Evolutionary conservation across 2,113 vertebrate species (phyloP), one percentile per base, ranked within the genome.

Genomic region (Pandion haliaetus): DNA sequence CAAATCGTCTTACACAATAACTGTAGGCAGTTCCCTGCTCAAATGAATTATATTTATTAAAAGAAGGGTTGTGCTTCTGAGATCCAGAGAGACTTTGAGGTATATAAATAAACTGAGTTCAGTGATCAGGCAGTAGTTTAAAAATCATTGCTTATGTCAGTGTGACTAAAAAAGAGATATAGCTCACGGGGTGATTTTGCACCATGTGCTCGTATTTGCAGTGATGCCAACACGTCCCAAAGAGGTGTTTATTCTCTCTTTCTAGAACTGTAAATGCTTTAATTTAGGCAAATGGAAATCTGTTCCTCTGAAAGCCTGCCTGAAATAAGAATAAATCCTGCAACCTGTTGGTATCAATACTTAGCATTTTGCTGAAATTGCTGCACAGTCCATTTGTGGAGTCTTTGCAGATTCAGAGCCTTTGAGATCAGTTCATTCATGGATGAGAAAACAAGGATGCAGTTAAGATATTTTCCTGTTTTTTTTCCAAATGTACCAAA

Each of bases 101-200:
- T 63, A n/a, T 42, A 79, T 23, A 95, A 86, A 63, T 83, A 47
- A 80, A 80, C 21, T 50, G 31, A 31, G 23, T 80, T 85, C 0
- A 0, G 70, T 71, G 70, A 87, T 69, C 55, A 62, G 55, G 57
- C 70, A 86, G 36, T 36, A 57, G 32, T 71, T 88, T 84, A 89
- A 95, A 94, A 91, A 93, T 44, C 61, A 80, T 44, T 82, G 50
- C 69, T 88, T 84, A 47, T 84, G 63, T 89, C 88, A 95, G n/a
- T 34, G 44, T 65, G 84, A 91, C 65, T 82, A 50, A 95, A 94
- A 95, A 91, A 82, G 67, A 79, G 34, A 45, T 55, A 19, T 19
- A 90, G 72, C 17, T 84, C 86, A 67, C 0, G 1, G 49, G 17
- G 31, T 80, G 81, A 72, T 73, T 92, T 87, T 86, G 76, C 14